Evolutionary conservation across 2,113 vertebrate genomes (phyloP).

Genomic region (Uria aalge): DNA sequence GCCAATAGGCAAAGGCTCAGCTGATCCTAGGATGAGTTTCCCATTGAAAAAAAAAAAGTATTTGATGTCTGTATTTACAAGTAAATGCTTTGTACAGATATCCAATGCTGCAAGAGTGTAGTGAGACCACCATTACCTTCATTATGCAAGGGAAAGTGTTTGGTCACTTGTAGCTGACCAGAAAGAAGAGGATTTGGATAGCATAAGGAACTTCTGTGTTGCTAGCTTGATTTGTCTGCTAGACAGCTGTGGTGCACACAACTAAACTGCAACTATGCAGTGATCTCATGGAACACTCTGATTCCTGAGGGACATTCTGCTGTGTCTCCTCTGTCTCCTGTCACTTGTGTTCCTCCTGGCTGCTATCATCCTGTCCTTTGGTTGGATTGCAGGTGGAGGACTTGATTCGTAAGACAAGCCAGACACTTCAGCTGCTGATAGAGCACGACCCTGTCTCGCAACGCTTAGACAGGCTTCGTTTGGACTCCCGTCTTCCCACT

Average conservation of each 20-base stretch:
- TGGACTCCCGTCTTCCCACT: conserved; percentile 80
- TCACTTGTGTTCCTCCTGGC: not conserved
- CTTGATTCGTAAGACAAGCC: conserved; percentile 87
- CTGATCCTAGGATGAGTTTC: not conserved
- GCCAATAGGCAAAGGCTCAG: not conserved
- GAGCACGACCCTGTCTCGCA: conserved; percentile 93
- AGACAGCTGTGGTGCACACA: not conserved
- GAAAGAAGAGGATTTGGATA: not conserved
- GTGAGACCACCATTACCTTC: not conserved
- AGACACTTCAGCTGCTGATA: conserved; percentile 91
- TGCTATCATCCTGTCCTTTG: not conserved
- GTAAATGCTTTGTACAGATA: not conserved
- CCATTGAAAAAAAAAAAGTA: not conserved
- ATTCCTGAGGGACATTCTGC: not conserved
- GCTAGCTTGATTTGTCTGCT: not conserved
- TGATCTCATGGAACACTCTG: not conserved
- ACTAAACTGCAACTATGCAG: not conserved
- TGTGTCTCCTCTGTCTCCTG: not conserved
- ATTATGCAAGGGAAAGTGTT: not conserved
- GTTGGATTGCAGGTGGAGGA: conserved; percentile 83
- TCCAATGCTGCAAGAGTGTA: not conserved
- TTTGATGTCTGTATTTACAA: not conserved
- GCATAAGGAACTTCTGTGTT: not conserved
- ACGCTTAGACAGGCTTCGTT: conserved; percentile 81
- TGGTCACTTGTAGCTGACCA: not conserved